Evolutionary conservation across 2,888 invertebrate species (phyloP).

Genomic region (Archips xylosteana): DNA sequence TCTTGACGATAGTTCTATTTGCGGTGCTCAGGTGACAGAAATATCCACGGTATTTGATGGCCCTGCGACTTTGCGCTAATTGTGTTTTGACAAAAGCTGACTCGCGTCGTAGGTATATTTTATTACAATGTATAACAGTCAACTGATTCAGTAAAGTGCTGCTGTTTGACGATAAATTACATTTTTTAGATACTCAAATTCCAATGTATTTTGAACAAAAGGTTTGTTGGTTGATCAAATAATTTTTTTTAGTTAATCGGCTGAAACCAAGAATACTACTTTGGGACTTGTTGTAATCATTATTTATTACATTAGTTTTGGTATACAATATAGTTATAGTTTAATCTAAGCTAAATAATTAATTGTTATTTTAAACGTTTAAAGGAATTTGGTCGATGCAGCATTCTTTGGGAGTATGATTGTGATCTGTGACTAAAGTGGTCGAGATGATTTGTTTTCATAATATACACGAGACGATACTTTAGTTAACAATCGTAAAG

Average conservation of each 20-base stretch:
- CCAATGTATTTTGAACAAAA: not conserved
- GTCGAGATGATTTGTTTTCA: conserved; percentile 21
- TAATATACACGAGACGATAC: not conserved
- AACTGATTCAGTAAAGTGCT: not conserved
- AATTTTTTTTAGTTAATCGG: no score
- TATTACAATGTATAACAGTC: not conserved
- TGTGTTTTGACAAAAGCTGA: conserved; percentile 17
- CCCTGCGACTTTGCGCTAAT: conserved; percentile 10
- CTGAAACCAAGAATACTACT: not conserved
- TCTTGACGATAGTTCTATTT: conserved; percentile 42
- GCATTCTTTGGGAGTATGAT: conserved; percentile 18
- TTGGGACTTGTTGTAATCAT: no score
- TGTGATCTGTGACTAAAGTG: conserved; percentile 16
- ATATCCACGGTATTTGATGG: conserved; percentile 35
- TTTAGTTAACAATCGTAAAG: no score
- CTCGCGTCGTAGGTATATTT: not conserved
- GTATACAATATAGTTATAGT: no score
- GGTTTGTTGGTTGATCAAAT: not conserved
- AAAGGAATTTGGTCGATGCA: not conserved
- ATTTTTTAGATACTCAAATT: not conserved
- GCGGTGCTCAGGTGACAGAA: conserved; percentile 37
- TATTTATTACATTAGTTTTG: no score
- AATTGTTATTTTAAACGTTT: conserved; percentile 17
- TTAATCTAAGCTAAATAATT: no score
- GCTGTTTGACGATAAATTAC: not conserved